Conservation (phyloP, 1,140 invertebrate species). For the Cyclargus thomasi region DNA sequence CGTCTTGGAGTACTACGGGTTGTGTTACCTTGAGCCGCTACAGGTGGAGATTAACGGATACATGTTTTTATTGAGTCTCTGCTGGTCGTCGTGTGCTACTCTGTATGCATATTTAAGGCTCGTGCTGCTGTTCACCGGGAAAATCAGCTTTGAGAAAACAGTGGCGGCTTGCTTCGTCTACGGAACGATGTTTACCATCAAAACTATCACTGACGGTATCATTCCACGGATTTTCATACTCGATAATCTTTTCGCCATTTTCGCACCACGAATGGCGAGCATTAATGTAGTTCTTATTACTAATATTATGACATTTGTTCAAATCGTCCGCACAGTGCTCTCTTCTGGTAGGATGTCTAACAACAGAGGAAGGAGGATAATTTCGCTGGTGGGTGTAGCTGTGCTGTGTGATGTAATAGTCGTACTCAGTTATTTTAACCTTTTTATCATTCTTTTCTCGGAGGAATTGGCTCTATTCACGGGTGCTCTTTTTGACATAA, state of each 20-base stretch:
- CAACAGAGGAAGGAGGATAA: conserved; percentile 7
- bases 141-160: conserved; percentile 27
- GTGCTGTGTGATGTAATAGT: conserved; percentile 8
- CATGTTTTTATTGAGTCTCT: conserved; percentile 11
- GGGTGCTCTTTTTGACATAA: conserved; percentile 16
- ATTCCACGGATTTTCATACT: conserved; percentile 8
- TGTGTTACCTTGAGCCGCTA: neutral
- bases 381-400: neutral
- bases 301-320: conserved; percentile 20
- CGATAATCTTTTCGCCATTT: neutral
- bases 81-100: conserved; percentile 21
- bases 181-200: neutral
- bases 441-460: neutral
- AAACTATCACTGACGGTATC: conserved; percentile 12
- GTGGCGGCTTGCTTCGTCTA: conserved; percentile 21
- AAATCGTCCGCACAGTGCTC: conserved; percentile 14
- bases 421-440: neutral
- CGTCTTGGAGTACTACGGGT: neutral
- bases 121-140: conserved; percentile 23
- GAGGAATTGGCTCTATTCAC: neutral
- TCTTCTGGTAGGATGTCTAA: conserved; percentile 16
- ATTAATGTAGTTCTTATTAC: conserved; percentile 9
- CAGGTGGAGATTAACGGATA: neutral
- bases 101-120: conserved; percentile 24
- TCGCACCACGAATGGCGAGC: neutral